These are phyloP conservation scores for Drosophila tropicalis DNA, from an alignment of 1,140 invertebrate species.

Conservation along the genomic window DNA sequence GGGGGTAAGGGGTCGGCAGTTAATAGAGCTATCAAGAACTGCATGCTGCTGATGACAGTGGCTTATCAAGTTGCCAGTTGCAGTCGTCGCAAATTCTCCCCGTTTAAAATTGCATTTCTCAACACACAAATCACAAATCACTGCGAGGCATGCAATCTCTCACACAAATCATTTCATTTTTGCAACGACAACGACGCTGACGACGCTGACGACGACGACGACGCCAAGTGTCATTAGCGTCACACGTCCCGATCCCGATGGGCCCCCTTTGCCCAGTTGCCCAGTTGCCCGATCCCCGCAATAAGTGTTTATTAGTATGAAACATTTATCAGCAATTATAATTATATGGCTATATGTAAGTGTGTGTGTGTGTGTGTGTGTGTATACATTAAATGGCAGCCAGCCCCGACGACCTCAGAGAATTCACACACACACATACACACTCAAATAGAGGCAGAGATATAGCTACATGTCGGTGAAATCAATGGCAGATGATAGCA, in stretches of 20 bases:
- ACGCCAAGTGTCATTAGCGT: slow-evolving; percentile 78
- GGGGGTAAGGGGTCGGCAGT: slow-evolving; percentile 30
- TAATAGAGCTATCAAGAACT: slow-evolving; percentile 75
- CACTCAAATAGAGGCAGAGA: slow-evolving; percentile 15
- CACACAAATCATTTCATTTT: slow-evolving; percentile 79
- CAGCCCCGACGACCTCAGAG: slow-evolving; percentile 66
- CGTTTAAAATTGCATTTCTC: slow-evolving; percentile 82
- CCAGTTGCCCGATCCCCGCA: slow-evolving; percentile 25
- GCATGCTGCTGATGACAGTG: slow-evolving; percentile 73
- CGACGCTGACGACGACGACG: slow-evolving; percentile 7
- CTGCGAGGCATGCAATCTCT: slow-evolving; percentile 78
- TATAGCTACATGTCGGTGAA: neutral
- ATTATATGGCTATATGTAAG: slow-evolving; percentile 61
- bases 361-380: slow-evolving; percentile 12
- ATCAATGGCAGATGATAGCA: slow-evolving; percentile 39
- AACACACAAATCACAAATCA: slow-evolving; percentile 79
- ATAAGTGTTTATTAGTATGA: slow-evolving; percentile 77
- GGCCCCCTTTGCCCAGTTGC: slow-evolving; percentile 9
- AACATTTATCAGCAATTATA: slow-evolving; percentile 81
- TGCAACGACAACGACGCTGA: slow-evolving; percentile 22
- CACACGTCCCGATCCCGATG: slow-evolving; percentile 62
- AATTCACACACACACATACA: slow-evolving; percentile 4
- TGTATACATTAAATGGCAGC: slow-evolving; percentile 61
- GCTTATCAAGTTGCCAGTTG: slow-evolving; percentile 60
- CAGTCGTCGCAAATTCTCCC: slow-evolving; percentile 26